A percentile compares a stretch with the other conserved stretches of the same genome.
Conservation (phyloP, 2,113 vertebrate genomes). For the Tangachromis dhanisi region DNA sequence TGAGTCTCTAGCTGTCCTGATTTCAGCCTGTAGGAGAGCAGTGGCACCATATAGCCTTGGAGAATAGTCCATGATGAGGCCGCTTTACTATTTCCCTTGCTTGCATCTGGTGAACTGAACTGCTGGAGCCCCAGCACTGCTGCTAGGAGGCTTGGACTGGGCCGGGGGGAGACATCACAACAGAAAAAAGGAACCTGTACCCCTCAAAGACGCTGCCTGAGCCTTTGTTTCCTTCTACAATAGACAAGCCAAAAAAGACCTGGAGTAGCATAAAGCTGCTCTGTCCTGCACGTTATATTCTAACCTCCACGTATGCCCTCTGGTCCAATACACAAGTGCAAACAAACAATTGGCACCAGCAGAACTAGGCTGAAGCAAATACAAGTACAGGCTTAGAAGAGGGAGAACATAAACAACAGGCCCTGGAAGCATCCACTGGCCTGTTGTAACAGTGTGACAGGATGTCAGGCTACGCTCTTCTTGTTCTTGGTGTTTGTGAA, state of each 20-base stretch:
- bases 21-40: slow-evolving; percentile 15
- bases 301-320: not conserved
- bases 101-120: slow-evolving; percentile 20
- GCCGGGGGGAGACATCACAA: not conserved
- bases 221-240: slow-evolving; percentile 52
- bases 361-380: slow-evolving; percentile 12
- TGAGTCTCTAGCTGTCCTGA: slow-evolving; percentile 32
- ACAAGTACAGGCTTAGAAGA: not conserved
- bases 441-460: slow-evolving; percentile 18
- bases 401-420: slow-evolving; percentile 12
- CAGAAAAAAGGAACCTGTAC: slow-evolving; percentile 29
- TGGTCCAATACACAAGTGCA: not conserved
- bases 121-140: not conserved
- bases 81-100: not conserved
- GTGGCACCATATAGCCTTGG: not conserved
- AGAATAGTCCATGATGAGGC: slow-evolving; percentile 58
- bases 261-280: not conserved
- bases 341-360: not conserved
- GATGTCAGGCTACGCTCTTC: slow-evolving; percentile 10
- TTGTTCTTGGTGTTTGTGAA: not conserved
- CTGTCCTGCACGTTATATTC: not conserved
- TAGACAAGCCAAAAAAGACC: not conserved
- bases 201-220: slow-evolving; percentile 19
- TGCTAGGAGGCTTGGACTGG: slow-evolving; percentile 14
- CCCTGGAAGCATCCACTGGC: slow-evolving; percentile 13